Percentiles rank a stretch among this genome's conserved stretches.
phyloP scores from a whole-genome alignment of 2,888 invertebrate genomes.

The Cerastis rubricosa region DNA sequence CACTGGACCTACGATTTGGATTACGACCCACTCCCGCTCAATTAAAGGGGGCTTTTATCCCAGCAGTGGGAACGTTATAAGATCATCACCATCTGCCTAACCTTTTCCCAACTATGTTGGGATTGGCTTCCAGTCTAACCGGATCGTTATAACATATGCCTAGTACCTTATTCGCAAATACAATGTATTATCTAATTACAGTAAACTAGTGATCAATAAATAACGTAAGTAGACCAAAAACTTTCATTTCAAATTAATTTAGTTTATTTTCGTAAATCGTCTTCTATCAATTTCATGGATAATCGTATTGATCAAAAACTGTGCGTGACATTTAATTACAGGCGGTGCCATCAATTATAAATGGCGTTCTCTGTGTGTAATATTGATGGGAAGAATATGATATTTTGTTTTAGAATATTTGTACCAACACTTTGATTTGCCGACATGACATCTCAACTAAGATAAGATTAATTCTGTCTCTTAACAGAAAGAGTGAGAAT shows the following conservation, averaged over 20 bases:
- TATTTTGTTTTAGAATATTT: neutral
- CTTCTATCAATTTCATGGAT: constrained; percentile 8
- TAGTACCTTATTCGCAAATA: neutral
- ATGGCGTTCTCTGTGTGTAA: neutral
- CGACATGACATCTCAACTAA: neutral
- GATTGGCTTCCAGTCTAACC: neutral
- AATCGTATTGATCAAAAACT: neutral
- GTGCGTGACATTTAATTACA: constrained; percentile 42
- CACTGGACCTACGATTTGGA: neutral
- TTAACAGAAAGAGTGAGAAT: neutral
- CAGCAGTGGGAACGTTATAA: neutral
- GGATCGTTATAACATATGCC: too few species aligned
- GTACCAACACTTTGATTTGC: neutral
- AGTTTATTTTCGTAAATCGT: constrained; percentile 11
- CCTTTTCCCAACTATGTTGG: neutral
- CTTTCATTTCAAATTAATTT: neutral
- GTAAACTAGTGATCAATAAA: neutral
- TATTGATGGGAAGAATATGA: neutral
- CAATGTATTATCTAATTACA: neutral
- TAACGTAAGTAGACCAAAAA: neutral
- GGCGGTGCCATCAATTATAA: constrained; percentile 11
- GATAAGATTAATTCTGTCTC: neutral
- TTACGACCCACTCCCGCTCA: neutral
- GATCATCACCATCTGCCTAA: neutral
- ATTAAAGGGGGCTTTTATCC: neutral